Percentiles rank a stretch among this genome's conserved stretches.
Conservation (phyloP, 2,113 vertebrate species). For the Actinemys pallida region DNA sequence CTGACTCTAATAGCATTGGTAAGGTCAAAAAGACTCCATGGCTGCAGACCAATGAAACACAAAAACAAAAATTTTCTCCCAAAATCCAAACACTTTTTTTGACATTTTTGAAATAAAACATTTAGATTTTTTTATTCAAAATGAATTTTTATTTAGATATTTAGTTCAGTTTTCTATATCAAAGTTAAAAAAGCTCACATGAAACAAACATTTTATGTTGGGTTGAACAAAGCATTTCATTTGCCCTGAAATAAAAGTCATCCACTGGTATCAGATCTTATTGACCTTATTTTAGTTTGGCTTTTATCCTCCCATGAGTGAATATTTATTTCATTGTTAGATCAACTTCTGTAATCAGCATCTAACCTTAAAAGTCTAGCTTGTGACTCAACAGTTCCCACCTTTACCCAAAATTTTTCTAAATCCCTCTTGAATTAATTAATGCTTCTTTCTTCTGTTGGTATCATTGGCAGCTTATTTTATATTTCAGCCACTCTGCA, state of each 20-base stretch:
- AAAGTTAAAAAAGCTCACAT: neutral
- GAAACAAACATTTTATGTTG: neutral
- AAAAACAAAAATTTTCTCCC: neutral
- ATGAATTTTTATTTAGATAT: constrained; percentile 4
- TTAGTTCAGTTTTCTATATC: neutral
- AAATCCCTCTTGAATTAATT: constrained; percentile 20
- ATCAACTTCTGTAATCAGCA: constrained; percentile 12
- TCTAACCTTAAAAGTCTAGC: neutral
- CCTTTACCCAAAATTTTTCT: neutral
- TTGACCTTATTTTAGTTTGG: constrained; percentile 45
- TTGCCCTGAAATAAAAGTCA: constrained; percentile 9
- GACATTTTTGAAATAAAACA: neutral
- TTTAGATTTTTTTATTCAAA: neutral
- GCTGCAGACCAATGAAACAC: neutral
- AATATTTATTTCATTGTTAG: constrained; percentile 40
- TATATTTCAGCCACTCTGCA: constrained; percentile 38
- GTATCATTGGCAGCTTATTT: constrained; percentile 6
- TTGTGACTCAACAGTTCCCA: neutral
- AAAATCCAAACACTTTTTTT: neutral
- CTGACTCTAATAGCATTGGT: neutral
- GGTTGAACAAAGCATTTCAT: neutral
- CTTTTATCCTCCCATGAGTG: constrained; percentile 27
- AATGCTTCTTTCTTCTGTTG: constrained; percentile 30
- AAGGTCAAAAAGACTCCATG: neutral
- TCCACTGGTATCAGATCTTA: constrained; percentile 7